phyloP scores from a whole-genome alignment of 1,140 invertebrate genomes.

The Marisa cornuarietis region DNA sequence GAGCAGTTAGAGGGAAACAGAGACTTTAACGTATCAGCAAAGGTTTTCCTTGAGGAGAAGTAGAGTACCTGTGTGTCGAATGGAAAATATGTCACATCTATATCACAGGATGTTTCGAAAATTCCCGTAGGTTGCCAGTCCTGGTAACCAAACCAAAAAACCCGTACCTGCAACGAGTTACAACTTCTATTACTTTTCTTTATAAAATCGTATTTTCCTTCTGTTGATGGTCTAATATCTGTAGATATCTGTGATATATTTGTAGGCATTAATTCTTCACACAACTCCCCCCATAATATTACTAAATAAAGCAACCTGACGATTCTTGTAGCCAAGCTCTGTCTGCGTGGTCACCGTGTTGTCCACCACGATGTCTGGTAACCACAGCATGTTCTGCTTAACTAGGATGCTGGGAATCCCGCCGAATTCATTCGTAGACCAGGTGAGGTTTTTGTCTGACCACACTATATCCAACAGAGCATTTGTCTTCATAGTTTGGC shows the following conservation, averaged over 20 bases:
- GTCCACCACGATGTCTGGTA: constrained; percentile 18
- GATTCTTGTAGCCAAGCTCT: constrained; percentile 10
- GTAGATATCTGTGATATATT: no score
- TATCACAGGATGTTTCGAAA: constrained; percentile 32
- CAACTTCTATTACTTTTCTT: no score
- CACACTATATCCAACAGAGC: background rate
- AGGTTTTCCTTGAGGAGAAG: no score
- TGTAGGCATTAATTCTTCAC: no score
- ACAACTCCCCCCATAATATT: no score
- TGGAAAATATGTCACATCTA: constrained; percentile 44
- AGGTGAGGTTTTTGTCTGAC: constrained; percentile 13
- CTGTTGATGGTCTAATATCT: no score
- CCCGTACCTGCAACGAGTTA: constrained; percentile 11
- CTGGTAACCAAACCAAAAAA: constrained; percentile 46
- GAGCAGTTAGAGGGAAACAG: no score
- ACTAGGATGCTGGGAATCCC: constrained; percentile 3
- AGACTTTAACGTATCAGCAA: no score
- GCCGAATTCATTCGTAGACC: background rate
- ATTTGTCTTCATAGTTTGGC: constrained; percentile 13
- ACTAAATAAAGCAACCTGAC: constrained; percentile 46
- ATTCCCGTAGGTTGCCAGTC: constrained; percentile 70
- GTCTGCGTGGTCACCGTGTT: constrained; percentile 12
- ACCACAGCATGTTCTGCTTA: constrained; percentile 8
- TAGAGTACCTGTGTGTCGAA: constrained; percentile 37
- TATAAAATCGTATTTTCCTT: no score